Conservation (phyloP, 2,888 invertebrate genomes). For the Cynaeus angustus region DNA sequence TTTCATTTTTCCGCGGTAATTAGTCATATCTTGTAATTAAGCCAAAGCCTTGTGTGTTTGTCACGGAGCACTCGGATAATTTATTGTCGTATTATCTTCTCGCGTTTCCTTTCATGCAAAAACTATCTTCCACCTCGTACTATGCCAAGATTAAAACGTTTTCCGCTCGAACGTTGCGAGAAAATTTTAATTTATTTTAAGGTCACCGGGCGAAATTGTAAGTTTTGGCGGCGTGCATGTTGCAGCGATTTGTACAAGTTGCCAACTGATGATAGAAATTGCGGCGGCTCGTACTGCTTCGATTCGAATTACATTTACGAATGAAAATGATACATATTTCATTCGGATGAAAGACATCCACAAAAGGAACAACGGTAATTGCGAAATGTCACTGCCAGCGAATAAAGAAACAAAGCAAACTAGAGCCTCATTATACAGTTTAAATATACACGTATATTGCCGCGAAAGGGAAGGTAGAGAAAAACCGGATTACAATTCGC, state of each 20-base stretch:
- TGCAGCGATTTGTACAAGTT: slow-evolving; percentile 9
- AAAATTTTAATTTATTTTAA: slow-evolving; percentile 48
- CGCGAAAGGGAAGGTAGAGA: background rate
- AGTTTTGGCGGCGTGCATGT: slow-evolving; percentile 9
- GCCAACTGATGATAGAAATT: slow-evolving; percentile 29
- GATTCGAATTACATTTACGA: slow-evolving; percentile 26
- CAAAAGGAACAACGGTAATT: slow-evolving; percentile 39
- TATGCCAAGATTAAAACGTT: slow-evolving; percentile 54
- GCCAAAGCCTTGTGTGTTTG: slow-evolving; percentile 54
- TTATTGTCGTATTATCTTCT: slow-evolving; percentile 55
- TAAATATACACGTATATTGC: slow-evolving; percentile 3
- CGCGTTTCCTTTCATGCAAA: slow-evolving; percentile 53
- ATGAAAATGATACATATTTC: slow-evolving; percentile 40
- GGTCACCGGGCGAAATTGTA: slow-evolving; percentile 37
- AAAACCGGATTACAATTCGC: background rate
- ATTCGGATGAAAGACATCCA: slow-evolving; percentile 32
- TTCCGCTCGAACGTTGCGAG: slow-evolving; percentile 50
- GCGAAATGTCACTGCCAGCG: slow-evolving; percentile 23
- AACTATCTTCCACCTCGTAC: slow-evolving; percentile 51
- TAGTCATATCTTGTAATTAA: slow-evolving; percentile 63
- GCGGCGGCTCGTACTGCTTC: slow-evolving; percentile 12
- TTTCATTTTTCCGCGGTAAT: slow-evolving; percentile 55
- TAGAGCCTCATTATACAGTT: slow-evolving; percentile 27
- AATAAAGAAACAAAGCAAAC: slow-evolving; percentile 26
- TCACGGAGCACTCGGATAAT: slow-evolving; percentile 53